phyloP scores from a whole-genome alignment of 2,797 vertebrate genomes.

The Emydoidea blandingii region DNA sequence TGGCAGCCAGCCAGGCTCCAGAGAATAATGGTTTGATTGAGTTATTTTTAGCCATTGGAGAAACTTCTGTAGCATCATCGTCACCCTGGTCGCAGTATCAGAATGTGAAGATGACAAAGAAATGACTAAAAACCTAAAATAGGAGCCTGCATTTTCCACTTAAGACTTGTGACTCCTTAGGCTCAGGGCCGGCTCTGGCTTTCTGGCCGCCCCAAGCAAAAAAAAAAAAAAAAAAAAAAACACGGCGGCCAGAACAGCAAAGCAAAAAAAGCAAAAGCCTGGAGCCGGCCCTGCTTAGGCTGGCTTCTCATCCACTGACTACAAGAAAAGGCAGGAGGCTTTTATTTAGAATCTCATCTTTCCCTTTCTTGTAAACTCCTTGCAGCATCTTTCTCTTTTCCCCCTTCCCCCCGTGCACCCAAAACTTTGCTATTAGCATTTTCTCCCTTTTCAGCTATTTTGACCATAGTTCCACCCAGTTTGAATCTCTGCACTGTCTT shows the following conservation, averaged over 20 bases:
- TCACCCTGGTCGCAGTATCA: not conserved
- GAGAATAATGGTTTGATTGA: not conserved
- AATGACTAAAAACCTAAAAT: not conserved
- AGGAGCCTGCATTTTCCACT: not conserved
- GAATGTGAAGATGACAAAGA: not conserved
- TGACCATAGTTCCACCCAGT: not conserved
- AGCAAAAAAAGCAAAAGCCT: too few relatives aligned
- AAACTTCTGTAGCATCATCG: not conserved
- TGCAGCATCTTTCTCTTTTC: not conserved
- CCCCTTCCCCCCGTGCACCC: not conserved
- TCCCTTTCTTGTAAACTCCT: not conserved
- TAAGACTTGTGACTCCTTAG: not conserved
- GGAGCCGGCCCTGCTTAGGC: not conserved
- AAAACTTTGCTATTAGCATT: not conserved
- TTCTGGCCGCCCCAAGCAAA: too few relatives aligned
- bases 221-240: too few relatives aligned
- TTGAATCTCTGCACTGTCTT: not conserved
- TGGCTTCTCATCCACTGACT: not conserved
- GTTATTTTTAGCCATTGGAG: not conserved
- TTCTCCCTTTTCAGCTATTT: not conserved
- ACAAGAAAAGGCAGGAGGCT: fast-evolving
- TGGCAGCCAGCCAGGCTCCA: not conserved
- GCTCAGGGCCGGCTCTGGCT: too few relatives aligned
- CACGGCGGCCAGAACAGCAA: too few relatives aligned
- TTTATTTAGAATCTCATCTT: not conserved